Percentiles rank a stretch among this genome's conserved stretches.
Evolutionary conservation across 1,140 invertebrate species (phyloP).

Genomic region (Listronotus oregonensis): DNA sequence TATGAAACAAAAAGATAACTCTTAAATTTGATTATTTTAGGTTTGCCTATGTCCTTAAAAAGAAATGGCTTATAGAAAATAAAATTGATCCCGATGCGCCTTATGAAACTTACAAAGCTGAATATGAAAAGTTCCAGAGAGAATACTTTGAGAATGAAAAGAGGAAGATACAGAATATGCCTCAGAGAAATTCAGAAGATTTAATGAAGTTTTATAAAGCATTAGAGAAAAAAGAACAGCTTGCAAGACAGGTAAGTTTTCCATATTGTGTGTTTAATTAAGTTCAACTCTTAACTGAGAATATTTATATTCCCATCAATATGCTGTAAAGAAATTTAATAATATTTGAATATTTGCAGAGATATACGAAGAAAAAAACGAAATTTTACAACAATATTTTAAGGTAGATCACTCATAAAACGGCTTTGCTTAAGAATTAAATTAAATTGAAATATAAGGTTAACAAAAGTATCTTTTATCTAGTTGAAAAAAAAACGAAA

Average conservation of each 20-base stretch:
- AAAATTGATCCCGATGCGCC: slow-evolving; percentile 23
- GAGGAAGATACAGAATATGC: slow-evolving; percentile 41
- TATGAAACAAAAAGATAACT: not conserved
- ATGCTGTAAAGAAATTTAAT: too few species aligned
- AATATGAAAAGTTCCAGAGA: slow-evolving; percentile 24
- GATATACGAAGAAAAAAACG: too few species aligned
- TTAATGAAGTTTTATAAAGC: slow-evolving; percentile 28
- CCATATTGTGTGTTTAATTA: not conserved
- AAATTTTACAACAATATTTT: too few species aligned
- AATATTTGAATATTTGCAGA: too few species aligned
- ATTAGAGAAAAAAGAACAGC: slow-evolving; percentile 24
- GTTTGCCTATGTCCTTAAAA: slow-evolving; percentile 16
- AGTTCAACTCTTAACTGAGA: not conserved
- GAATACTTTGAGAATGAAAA: slow-evolving; percentile 34
- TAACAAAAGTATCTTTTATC: too few species aligned
- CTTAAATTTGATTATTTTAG: slow-evolving; percentile 8
- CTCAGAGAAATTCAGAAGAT: slow-evolving; percentile 30
- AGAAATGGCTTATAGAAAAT: slow-evolving; percentile 27
- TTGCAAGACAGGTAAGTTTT: slow-evolving; percentile 15
- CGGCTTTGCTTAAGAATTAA: too few species aligned
- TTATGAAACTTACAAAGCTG: slow-evolving; percentile 29
- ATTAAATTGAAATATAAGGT: too few species aligned
- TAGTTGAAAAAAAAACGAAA: too few species aligned
- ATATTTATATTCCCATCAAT: too few species aligned
- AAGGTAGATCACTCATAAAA: too few species aligned